Percentiles rank a stretch among this genome's conserved stretches.
Conservation (phyloP, 1,140 invertebrate genomes). For the Drosophila ambigua region DNA sequence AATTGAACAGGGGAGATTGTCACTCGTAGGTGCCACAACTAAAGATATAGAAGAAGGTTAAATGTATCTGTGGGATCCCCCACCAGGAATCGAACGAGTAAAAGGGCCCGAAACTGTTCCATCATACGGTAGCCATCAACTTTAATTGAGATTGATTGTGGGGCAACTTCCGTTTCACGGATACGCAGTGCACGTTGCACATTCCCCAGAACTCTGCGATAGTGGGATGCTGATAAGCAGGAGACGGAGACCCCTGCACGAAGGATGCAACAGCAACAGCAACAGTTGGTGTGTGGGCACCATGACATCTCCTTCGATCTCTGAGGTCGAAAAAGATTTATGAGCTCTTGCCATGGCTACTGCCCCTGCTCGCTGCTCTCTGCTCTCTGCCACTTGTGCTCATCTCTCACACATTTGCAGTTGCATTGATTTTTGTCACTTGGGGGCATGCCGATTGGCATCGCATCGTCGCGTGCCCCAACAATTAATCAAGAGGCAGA, state of each 20-base stretch:
- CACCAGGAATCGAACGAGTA: background rate
- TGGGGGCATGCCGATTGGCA: conserved; percentile 59
- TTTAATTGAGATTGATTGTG: conserved; percentile 78
- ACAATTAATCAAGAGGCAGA: conserved; percentile 61
- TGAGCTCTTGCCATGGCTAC: conserved; percentile 41
- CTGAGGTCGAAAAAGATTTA: conserved; percentile 58
- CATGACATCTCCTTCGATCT: conserved; percentile 47
- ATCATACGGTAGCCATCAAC: conserved; percentile 54
- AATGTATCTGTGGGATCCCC: no score
- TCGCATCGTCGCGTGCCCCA: conserved; percentile 60
- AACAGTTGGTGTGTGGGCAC: conserved; percentile 55
- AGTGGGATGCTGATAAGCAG: conserved; percentile 57
- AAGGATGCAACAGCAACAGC: background rate
- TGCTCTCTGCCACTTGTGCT: conserved; percentile 40
- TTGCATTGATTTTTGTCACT: conserved; percentile 77
- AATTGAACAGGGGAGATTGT: conserved; percentile 64
- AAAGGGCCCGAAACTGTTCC: conserved; percentile 7
- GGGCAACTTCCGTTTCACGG: conserved; percentile 63
- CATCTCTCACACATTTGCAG: conserved; percentile 68
- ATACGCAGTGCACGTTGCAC: conserved; percentile 43
- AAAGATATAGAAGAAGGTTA: no score
- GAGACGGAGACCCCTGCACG: background rate
- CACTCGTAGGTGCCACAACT: conserved; percentile 34
- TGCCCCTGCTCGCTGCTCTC: background rate
- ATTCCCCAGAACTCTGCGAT: conserved; percentile 66